Evolutionary conservation across 2,797 vertebrate species (phyloP).

Genomic region (Myiotriccus ornatus): DNA sequence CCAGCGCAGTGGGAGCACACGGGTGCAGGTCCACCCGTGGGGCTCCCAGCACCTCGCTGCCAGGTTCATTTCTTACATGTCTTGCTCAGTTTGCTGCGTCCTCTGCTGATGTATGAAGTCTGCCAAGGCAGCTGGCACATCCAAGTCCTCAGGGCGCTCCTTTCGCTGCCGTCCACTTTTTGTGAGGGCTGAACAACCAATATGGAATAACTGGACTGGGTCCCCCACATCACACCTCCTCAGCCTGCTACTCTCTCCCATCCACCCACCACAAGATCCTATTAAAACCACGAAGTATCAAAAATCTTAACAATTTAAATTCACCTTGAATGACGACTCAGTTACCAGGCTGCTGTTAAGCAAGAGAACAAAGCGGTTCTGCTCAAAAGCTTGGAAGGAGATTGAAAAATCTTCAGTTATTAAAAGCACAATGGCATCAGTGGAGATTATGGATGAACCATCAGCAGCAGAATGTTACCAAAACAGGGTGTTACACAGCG

Average conservation of each 20-base stretch:
- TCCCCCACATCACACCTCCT: background rate
- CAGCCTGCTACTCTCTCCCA: background rate
- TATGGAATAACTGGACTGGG: slow-evolving; percentile 6
- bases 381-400: background rate
- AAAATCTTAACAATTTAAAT: background rate
- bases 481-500: background rate
- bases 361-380: background rate
- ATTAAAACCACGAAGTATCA: background rate
- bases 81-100: slow-evolving; percentile 87
- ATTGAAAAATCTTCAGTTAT: background rate
- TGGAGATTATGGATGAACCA: background rate
- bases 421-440: background rate
- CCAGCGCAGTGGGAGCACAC: background rate
- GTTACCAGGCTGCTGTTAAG: background rate
- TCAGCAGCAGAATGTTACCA: background rate
- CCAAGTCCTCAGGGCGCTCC: slow-evolving; percentile 89
- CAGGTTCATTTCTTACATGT: slow-evolving; percentile 83
- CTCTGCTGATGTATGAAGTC: slow-evolving; percentile 96
- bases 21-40: background rate
- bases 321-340: background rate
- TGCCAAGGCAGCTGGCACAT: slow-evolving; percentile 91
- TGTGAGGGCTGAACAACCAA: slow-evolving; percentile 78
- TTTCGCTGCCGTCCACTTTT: slow-evolving; percentile 82
- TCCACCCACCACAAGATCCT: background rate
- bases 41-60: background rate